phyloP scores from a whole-genome alignment of 2,113 vertebrate genomes.

The Pollachius pollachius region DNA sequence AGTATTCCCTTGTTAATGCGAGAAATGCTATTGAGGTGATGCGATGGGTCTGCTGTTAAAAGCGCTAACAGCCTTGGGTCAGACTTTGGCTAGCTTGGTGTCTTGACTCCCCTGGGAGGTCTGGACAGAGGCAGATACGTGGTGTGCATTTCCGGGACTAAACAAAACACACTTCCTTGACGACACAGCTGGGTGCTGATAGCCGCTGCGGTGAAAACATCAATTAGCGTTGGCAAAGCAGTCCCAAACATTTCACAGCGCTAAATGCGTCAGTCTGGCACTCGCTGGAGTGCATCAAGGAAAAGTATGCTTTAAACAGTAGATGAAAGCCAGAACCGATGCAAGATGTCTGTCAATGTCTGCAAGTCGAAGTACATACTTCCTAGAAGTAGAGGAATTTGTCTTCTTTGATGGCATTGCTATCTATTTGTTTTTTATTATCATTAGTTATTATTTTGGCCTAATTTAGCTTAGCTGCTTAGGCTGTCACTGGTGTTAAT shows the following conservation, averaged over 20 bases:
- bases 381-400: too few relatives aligned
- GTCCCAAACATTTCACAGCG: neutral
- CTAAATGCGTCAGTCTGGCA: neutral
- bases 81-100: too few relatives aligned
- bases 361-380: too few relatives aligned
- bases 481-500: too few relatives aligned
- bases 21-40: slow-evolving; percentile 28
- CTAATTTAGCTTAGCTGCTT: too few relatives aligned
- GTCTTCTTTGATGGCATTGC: too few relatives aligned
- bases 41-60: neutral
- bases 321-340: too few relatives aligned
- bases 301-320: neutral
- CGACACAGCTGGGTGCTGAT: neutral
- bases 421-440: too few relatives aligned
- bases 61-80: neutral
- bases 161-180: neutral
- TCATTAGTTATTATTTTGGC: too few relatives aligned
- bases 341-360: too few relatives aligned
- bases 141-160: neutral
- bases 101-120: too few relatives aligned
- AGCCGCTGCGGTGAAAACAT: neutral
- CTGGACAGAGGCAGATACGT: slow-evolving; percentile 7
- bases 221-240: neutral
- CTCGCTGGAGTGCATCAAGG: neutral
- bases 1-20: slow-evolving; percentile 1